phyloP scores from a whole-genome alignment of 2,113 vertebrate genomes.

The Rhinoptilus africanus region DNA sequence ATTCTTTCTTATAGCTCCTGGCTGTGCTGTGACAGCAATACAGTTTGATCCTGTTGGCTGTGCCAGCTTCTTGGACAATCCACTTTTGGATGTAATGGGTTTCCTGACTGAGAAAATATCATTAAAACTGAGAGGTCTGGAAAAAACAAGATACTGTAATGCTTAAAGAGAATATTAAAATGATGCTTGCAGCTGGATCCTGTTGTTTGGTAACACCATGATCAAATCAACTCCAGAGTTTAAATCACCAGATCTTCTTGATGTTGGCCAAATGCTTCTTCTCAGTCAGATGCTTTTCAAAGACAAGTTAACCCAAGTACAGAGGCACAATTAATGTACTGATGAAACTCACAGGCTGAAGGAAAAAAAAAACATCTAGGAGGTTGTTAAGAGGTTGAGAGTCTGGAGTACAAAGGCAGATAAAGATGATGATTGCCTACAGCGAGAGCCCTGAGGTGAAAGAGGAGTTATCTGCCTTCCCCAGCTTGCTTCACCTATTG shows the following conservation, averaged over 20 bases:
- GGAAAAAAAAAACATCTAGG: background rate
- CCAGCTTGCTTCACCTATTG: background rate
- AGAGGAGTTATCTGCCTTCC: background rate
- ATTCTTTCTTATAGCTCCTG: background rate
- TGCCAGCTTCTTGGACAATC: background rate
- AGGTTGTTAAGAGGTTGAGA: background rate
- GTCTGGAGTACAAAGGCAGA: background rate
- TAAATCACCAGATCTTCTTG: background rate
- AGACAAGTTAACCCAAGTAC: background rate
- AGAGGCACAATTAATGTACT: background rate
- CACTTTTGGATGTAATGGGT: background rate
- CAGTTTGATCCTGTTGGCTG: background rate
- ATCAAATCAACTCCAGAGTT: background rate
- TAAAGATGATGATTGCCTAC: background rate
- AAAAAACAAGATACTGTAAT: background rate
- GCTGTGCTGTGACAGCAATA: background rate
- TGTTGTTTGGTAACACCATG: background rate
- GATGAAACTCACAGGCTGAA: background rate
- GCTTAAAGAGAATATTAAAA: background rate
- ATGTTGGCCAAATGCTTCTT: background rate
- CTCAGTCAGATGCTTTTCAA: background rate
- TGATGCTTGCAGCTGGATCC: background rate
- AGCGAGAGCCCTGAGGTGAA: background rate
- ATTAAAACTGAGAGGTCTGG: background rate
- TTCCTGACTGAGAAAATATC: background rate